Evolutionary conservation across 2,797 vertebrate species (phyloP), one percentile per base, ranked within the genome.

Genomic region (Anguilla marmorata): DNA sequence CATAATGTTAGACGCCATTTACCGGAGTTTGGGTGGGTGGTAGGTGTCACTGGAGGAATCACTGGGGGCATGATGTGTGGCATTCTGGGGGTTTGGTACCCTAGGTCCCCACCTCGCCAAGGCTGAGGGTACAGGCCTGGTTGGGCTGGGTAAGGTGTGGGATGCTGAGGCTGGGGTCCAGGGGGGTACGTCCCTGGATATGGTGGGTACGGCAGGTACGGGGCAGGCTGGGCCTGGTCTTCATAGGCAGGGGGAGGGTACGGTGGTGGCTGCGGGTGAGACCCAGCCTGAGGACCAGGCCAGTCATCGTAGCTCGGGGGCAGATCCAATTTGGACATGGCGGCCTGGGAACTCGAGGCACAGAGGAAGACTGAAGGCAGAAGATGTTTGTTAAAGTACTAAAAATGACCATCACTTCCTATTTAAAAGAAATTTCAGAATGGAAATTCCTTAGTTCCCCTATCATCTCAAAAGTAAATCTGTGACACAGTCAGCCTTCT

Each of bases 251-350:
- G 85, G 50, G 72, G 88, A 24, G 90, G 91, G 27, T 92, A 92
- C 3, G 90, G 90, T 2, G 91, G 89, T 60, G 89, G 90, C 7
- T 92, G 91, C 0, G 95, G 93, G 89, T 94, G 94, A 27, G 93
- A 94, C 3, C 89, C 95, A 0, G 91, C 89, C 33, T 95, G 89
- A 0, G 95, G 95, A 1, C 97, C 96, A 56, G 91, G 92, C 87
- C 91, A 89, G 50, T 97, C 98, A 56, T 99, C 97, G 0, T 98
- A 99, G 0, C 94, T 88, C 0, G 98, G 98, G 0, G 98, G 98
- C 1, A 94, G 95, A 0, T 93, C 96, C 48, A 92, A 93, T 88
- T 96, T 96, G 0, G 96, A 96, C 93, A 97, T 97, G 93, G 92
- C 88, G 1, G 90, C 30, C 74, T 45, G 45, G 84, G 24, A 63